Base-by-base conservation (phyloP, 1,140 invertebrate genomes). In the Cephus cinctus region DNA sequence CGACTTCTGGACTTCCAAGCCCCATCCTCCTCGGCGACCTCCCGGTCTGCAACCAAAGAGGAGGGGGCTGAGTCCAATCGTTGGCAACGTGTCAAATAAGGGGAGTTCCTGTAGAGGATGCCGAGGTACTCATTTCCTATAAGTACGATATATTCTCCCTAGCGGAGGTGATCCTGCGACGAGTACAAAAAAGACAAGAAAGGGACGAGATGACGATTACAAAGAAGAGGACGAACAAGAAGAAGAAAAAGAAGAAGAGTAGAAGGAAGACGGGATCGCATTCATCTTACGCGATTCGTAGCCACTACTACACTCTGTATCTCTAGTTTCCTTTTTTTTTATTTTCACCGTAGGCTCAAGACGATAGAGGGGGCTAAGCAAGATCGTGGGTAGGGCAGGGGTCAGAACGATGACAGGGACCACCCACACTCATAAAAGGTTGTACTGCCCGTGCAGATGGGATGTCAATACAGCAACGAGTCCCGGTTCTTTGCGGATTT, bases 1-100 rank as follows among this genome's bases (percentile, higher is more conserved):
- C 25, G 25, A n/a, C 25, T 54, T 19, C 14, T 40, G 32, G 71
- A 75, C 63, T 67, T 70, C 67, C 69, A 73, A 72, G 69, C 72
- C 72, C 70, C 74, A 67, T 76, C 74, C 76, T 76, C 75, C 67
- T 73, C 71, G 57, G 69, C 61, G 69, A 73, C 72, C 72, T 73
- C 72, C 67, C 63, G 73, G 73, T 77, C 75, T 76, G 76, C 67
- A 77, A 78, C 73, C 73, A 76, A 76, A 75, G 74, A 75, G 74
- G 74, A 76, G 73, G 74, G 75, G 75, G 75, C 75, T 77, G 67
- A 76, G 74, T 75, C 73, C 68, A 66, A 63, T 58, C 59, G 52
- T 36, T n/a, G n/a, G n/a, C n/a, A n/a, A n/a, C n/a, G n/a, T n/a
- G n/a, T n/a, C n/a, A n/a, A n/a, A n/a, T n/a, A n/a, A n/a, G n/a